Base-by-base conservation (phyloP, 1,140 invertebrate species). In the Drosophila saltans region DNA sequence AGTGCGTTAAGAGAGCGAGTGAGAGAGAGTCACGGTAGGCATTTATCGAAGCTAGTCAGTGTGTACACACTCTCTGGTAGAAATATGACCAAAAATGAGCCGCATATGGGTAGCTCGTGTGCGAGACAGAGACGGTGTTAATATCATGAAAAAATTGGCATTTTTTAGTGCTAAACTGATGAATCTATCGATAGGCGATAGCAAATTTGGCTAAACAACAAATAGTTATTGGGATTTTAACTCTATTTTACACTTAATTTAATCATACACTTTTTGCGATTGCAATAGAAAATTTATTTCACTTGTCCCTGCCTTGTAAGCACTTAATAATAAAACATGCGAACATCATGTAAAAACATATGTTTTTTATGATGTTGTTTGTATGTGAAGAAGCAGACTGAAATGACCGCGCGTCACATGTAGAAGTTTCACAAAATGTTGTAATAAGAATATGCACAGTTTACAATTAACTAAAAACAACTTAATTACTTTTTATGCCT, bases 51-150 rank as follows among this genome's bases (percentile, higher is more conserved):
- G 45, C 45, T 40, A n/a, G 45, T 24, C 59, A 75, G 76, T 78
- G 72, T 75, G 73, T 75, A 66, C 76, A 78, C 76, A 78, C 61
- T 28, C 3, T 24, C 9, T 40, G 57, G 39, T 40, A 30, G 55
- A 78, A 89, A 80, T 75, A 65, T n/a, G 48, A 40, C 66, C 71
- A 75, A 80, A 80, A 83, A 78, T 73, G 80, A 77, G 71, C 83
- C 66, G 72, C 69, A 74, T 58, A 66, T 52, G 56, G 56, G 65
- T 30, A 62, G 58, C 9, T 52, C 24, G 24, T 52, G 21, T 52
- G 21, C n/a, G 3, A 3, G 45, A 52, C 8, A 2, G 21, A 26
- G 45, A 52, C n/a, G 21, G 21, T 3, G 3, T 1, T 26, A 52
- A 26, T 3, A 0, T 3, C 8, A 24, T 26, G 10, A 1, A 26